Base-by-base conservation (phyloP, 2,113 vertebrate genomes). In the Carollia perspicillata region DNA sequence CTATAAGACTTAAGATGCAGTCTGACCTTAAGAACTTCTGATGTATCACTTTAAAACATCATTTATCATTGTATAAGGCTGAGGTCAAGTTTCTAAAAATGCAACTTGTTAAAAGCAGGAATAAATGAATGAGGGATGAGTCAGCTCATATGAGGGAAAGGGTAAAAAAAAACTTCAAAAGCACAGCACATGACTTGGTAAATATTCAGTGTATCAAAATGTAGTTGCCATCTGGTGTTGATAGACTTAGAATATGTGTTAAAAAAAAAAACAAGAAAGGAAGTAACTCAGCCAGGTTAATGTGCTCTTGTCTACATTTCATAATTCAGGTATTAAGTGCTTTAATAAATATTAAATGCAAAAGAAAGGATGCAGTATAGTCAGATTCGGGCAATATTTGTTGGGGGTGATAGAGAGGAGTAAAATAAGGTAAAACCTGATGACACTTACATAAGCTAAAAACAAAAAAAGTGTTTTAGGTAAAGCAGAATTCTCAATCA, bases 111-210 rank as follows among this genome's bases (percentile, higher is more conserved):
- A 96, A 93, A 81, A 77, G 81, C 40, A 95, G 44, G 93, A 97
- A 93, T 93, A 97, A 97, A 97, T 96, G 95, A 97, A 97, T 97
- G 97, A 97, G 74, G 87, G 83, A 95, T 97, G n/a, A 96, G 66
- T 97, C 95, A 97, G 92, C 60, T 96, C 51, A 42, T 96, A 49
- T 63, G 37, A 66, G 51, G 88, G 89, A 92, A 97, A 97, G 71
- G 44, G 81, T 95, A 92, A 89, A 96, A 97, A 88, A 95, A 86
- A 23, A 95, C 40, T 95, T 94, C 88, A 94, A 97, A 98, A 97
- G 84, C 72, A 91, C 42, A 95, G 86, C 89, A 95, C 78, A 97
- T 44, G 87, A 95, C 9, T 81, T 90, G 35, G 90, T 89, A 96
- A 97, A 80, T 89, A 97, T 96, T 93, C 96, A 97, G 85, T 55